A percentile compares a stretch with the other conserved stretches of the same genome.
Evolutionary conservation across 2,797 vertebrate genomes (phyloP).

Genomic region (Epinephelus coioides): DNA sequence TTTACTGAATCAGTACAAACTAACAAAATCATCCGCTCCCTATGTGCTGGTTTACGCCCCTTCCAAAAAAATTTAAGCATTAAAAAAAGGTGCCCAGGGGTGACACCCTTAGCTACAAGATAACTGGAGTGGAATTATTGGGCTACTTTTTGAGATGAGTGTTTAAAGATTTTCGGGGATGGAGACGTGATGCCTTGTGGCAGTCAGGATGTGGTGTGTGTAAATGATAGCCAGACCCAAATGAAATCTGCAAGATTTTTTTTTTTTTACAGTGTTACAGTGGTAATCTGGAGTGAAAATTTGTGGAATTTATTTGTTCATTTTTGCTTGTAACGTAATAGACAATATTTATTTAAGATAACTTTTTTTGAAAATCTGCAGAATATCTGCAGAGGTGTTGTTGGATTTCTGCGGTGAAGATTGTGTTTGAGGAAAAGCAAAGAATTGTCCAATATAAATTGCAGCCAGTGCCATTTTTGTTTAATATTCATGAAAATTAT

Average conservation of each 20-base stretch:
- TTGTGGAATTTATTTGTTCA: no score
- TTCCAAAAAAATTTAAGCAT: conserved; percentile 10
- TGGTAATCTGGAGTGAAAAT: no score
- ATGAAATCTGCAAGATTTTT: no score
- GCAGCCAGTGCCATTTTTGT: conserved; percentile 5
- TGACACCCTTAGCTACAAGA: background rate
- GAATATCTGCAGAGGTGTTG: no score
- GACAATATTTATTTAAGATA: no score
- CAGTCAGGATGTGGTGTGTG: background rate
- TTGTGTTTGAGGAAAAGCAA: background rate
- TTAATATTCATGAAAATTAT: conserved; percentile 48
- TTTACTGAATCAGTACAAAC: conserved; percentile 20
- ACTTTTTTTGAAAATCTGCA: no score
- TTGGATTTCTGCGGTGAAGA: no score
- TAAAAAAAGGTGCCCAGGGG: background rate
- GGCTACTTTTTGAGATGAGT: conserved; percentile 18
- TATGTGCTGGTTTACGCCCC: conserved; percentile 14
- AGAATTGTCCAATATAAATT: conserved; percentile 2
- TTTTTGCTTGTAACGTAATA: no score
- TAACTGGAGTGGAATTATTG: conserved; percentile 44
- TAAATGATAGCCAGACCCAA: background rate
- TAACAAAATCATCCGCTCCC: conserved; percentile 10
- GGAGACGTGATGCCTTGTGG: conserved; percentile 9
- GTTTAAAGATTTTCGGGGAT: conserved; percentile 5
- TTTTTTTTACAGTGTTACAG: no score